phyloP scores from a whole-genome alignment of 2,113 vertebrate species.

The Cavia aperea region DNA sequence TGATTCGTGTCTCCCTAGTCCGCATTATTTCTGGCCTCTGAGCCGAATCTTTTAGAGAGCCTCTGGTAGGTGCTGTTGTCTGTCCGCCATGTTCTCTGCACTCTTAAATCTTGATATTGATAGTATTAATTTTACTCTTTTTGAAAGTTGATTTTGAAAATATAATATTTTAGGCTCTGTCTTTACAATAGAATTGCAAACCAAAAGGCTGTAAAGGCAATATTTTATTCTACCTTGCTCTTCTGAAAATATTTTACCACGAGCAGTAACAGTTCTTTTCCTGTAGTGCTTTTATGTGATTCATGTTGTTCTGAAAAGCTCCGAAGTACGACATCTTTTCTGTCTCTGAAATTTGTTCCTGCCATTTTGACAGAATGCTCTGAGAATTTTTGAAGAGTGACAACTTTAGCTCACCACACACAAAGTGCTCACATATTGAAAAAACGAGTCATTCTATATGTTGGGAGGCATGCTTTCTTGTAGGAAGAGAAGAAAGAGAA shows the following conservation, averaged over 20 bases:
- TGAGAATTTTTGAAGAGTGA: conserved; percentile 48
- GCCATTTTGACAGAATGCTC: conserved; percentile 50
- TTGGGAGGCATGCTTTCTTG: conserved; percentile 37
- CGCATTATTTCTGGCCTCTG: no score
- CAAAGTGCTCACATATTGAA: conserved; percentile 50
- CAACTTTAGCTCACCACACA: conserved; percentile 53
- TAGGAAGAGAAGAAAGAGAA: conserved; percentile 53
- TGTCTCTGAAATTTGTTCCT: conserved; percentile 17
- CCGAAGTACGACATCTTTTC: conserved; percentile 10
- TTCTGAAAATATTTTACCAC: conserved; percentile 22
- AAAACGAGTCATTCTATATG: conserved; percentile 49
- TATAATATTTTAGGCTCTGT: background rate
- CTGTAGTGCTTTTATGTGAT: conserved; percentile 7
- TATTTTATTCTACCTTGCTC: background rate
- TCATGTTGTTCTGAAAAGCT: conserved; percentile 26
- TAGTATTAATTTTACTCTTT: background rate
- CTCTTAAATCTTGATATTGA: background rate
- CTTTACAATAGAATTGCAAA: background rate
- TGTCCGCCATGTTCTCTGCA: no score
- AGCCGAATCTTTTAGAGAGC: no score
- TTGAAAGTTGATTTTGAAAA: background rate
- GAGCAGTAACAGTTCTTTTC: background rate
- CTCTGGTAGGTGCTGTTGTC: no score
- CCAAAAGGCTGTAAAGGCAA: background rate
- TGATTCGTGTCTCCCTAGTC: no score